Conservation (phyloP, 1,140 invertebrate species). For the Drosophila sechellia region DNA sequence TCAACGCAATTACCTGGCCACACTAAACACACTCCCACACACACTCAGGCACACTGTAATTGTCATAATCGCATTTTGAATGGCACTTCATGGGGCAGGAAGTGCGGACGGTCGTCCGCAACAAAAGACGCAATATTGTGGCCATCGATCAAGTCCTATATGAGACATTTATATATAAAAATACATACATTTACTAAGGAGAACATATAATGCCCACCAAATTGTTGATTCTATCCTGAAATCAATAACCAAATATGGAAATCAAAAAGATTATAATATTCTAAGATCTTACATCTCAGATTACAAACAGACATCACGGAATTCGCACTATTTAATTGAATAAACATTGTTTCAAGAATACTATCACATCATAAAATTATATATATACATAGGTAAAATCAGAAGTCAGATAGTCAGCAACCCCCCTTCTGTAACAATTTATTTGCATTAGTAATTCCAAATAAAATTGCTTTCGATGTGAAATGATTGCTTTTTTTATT, state of each 20-base stretch:
- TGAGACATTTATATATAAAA: not conserved
- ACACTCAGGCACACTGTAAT: slow-evolving; percentile 31
- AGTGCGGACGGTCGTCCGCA: not conserved
- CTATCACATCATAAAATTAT: not conserved
- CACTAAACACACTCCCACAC: slow-evolving; percentile 48
- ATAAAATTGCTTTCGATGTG: slow-evolving; percentile 5
- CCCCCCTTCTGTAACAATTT: not conserved
- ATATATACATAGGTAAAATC: not conserved
- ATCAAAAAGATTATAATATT: too few species aligned
- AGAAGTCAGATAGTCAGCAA: not conserved
- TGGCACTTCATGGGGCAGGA: slow-evolving; percentile 29
- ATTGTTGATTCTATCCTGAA: too few species aligned
- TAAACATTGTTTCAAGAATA: too few species aligned
- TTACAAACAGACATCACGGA: too few species aligned
- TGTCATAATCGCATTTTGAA: slow-evolving; percentile 54
- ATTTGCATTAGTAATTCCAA: slow-evolving; percentile 14
- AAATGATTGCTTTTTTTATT: slow-evolving; percentile 11
- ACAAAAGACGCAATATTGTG: not conserved
- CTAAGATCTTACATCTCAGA: too few species aligned
- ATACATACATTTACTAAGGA: not conserved
- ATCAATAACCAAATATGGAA: too few species aligned
- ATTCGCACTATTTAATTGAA: too few species aligned
- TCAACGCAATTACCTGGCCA: slow-evolving; percentile 67
- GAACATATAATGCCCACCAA: too few species aligned
- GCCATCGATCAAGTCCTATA: slow-evolving; percentile 2